A percentile compares a stretch with the other conserved stretches of the same genome.
These are phyloP conservation scores for Arctia plantaginis DNA, from an alignment of 2,888 invertebrate genomes.

Conservation along the genomic window DNA sequence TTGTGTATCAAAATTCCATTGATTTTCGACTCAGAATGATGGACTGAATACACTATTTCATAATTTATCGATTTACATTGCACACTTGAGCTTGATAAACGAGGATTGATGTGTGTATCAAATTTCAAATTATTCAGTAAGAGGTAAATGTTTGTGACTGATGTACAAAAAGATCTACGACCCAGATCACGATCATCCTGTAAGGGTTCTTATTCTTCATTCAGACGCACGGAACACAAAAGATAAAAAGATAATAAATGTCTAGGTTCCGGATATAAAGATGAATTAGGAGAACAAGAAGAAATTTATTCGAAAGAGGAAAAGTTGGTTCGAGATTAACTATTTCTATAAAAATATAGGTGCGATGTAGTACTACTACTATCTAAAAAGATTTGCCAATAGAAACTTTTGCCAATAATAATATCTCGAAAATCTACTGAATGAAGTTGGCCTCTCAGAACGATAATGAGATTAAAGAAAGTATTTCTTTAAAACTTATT, in stretches of 20 bases:
- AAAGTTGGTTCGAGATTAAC: conserved; percentile 43
- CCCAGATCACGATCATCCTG: no score
- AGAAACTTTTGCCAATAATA: conserved; percentile 56
- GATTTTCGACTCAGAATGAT: no score
- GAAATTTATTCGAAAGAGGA: conserved; percentile 14
- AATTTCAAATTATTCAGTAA: not conserved
- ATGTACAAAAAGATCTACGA: no score
- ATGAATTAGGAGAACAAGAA: not conserved
- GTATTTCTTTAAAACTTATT: conserved; percentile 67
- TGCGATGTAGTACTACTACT: conserved; percentile 55
- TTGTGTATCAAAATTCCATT: not conserved
- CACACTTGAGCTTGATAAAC: no score
- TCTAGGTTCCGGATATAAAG: not conserved
- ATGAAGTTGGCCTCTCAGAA: conserved; percentile 60
- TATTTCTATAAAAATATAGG: conserved; percentile 53
- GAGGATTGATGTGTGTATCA: not conserved
- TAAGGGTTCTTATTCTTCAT: not conserved
- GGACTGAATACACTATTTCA: no score
- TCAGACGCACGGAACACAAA: not conserved
- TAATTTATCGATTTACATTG: not conserved
- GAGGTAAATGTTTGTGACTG: not conserved
- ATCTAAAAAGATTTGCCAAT: conserved; percentile 47
- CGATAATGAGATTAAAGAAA: conserved; percentile 70
- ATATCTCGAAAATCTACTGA: conserved; percentile 46
- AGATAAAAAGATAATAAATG: not conserved